Evolutionary conservation across 2,797 vertebrate species (phyloP).

Genomic region (Huso huso): DNA sequence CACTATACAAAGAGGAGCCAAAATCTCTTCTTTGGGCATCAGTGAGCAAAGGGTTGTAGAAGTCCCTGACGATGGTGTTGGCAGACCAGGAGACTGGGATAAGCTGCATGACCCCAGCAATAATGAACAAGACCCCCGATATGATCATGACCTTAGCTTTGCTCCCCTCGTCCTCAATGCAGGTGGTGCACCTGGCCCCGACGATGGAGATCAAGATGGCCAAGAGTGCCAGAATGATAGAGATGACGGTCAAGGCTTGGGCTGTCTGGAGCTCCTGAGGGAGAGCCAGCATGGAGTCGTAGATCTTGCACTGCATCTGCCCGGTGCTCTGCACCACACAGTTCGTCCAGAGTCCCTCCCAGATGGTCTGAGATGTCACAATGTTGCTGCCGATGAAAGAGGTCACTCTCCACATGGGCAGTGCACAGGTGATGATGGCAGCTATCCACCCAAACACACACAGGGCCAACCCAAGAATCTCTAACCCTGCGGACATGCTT

Average conservation of each 20-base stretch:
- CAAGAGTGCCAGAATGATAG: constrained; percentile 72
- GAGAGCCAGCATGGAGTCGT: constrained; percentile 77
- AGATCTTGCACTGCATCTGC: constrained; percentile 83
- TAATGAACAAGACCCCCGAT: constrained; percentile 77
- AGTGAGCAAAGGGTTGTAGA: constrained; percentile 75
- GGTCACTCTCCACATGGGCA: constrained; percentile 87
- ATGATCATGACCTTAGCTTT: constrained; percentile 89
- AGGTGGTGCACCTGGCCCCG: constrained; percentile 90
- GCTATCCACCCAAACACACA: constrained; percentile 81
- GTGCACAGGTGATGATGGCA: constrained; percentile 70
- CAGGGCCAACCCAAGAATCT: constrained; percentile 75
- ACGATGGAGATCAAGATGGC: constrained; percentile 77
- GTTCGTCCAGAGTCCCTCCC: constrained; percentile 85
- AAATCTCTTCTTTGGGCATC: constrained; percentile 79
- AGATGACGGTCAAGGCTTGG: constrained; percentile 74
- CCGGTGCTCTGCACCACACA: constrained; percentile 84
- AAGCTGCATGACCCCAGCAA: constrained; percentile 76
- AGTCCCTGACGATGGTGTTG: constrained; percentile 85
- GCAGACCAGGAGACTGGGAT: constrained; percentile 89
- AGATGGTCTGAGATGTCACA: constrained; percentile 78
- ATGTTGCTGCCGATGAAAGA: constrained; percentile 90
- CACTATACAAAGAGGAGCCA: constrained; percentile 77
- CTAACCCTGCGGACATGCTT: constrained; percentile 82
- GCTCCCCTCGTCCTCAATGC: constrained; percentile 78
- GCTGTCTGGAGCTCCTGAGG: constrained; percentile 81